phyloP scores from a whole-genome alignment of 2,888 invertebrate genomes.

The Heliconius cydno region DNA sequence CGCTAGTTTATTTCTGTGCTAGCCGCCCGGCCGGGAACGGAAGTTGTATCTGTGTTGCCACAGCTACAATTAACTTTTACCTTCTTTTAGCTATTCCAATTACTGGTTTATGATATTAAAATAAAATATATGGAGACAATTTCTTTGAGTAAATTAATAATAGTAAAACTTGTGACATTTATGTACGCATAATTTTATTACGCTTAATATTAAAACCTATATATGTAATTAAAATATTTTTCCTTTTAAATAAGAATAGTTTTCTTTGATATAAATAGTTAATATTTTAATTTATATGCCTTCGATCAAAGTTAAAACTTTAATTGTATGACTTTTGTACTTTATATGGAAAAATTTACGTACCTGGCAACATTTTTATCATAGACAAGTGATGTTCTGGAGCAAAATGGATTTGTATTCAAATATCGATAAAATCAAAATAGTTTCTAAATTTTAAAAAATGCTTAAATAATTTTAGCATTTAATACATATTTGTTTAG shows the following conservation, averaged over 20 bases:
- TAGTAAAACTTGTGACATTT: neutral
- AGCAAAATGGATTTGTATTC: neutral
- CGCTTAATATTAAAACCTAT: too few relatives aligned
- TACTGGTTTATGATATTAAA: too few relatives aligned
- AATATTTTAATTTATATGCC: neutral
- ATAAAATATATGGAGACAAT: neutral
- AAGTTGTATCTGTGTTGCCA: slow-evolving; percentile 57
- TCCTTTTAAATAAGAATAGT: neutral
- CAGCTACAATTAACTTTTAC: slow-evolving; percentile 5
- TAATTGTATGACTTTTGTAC: too few relatives aligned
- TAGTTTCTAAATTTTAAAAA: neutral
- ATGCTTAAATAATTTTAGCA: neutral
- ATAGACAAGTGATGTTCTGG: slow-evolving; percentile 48
- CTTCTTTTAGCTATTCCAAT: neutral
- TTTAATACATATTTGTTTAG: too few relatives aligned
- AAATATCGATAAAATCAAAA: slow-evolving; percentile 24
- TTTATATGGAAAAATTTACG: slow-evolving; percentile 7
- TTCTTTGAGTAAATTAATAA: neutral
- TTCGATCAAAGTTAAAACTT: too few relatives aligned
- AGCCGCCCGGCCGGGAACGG: slow-evolving; percentile 49
- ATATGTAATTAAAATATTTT: neutral
- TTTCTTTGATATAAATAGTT: neutral
- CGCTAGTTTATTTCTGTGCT: slow-evolving; percentile 48
- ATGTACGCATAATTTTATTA: neutral
- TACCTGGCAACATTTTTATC: slow-evolving; percentile 44